Conservation (phyloP, 2,113 vertebrate genomes). For the Gopherus evgoodei region DNA sequence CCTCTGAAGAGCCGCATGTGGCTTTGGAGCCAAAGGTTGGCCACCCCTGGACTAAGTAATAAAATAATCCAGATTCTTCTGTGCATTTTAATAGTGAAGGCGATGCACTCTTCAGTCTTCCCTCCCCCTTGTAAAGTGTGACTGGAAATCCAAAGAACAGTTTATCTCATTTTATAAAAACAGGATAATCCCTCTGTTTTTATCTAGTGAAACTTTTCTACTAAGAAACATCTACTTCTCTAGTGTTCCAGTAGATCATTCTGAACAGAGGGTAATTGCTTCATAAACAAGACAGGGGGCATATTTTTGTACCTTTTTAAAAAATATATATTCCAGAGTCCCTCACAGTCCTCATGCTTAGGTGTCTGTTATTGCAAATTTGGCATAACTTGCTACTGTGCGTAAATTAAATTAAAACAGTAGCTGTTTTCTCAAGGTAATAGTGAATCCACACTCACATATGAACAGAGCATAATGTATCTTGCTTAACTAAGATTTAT, state of each 20-base stretch:
- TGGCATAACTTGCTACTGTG: neutral
- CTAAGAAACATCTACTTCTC: neutral
- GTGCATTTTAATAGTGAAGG: neutral
- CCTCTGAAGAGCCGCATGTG: too few relatives aligned
- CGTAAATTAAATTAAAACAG: neutral
- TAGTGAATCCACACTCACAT: neutral
- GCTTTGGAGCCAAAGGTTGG: too few relatives aligned
- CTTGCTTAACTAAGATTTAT: neutral
- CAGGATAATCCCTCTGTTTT: neutral
- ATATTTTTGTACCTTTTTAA: neutral
- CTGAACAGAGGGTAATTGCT: neutral
- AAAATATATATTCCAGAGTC: neutral
- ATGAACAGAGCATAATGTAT: neutral
- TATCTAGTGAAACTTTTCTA: neutral
- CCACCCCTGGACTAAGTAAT: neutral
- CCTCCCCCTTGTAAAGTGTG: neutral
- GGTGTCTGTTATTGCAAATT: neutral
- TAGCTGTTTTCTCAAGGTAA: neutral
- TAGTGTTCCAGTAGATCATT: neutral
- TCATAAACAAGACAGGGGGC: neutral
- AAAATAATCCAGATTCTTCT: neutral
- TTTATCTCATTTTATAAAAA: neutral
- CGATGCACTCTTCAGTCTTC: neutral
- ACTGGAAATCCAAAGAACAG: neutral
- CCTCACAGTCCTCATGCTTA: neutral